Percentiles rank a stretch among this genome's conserved stretches.
Evolutionary conservation across 2,113 vertebrate species (phyloP).

Genomic region (Synchiropus splendidus): DNA sequence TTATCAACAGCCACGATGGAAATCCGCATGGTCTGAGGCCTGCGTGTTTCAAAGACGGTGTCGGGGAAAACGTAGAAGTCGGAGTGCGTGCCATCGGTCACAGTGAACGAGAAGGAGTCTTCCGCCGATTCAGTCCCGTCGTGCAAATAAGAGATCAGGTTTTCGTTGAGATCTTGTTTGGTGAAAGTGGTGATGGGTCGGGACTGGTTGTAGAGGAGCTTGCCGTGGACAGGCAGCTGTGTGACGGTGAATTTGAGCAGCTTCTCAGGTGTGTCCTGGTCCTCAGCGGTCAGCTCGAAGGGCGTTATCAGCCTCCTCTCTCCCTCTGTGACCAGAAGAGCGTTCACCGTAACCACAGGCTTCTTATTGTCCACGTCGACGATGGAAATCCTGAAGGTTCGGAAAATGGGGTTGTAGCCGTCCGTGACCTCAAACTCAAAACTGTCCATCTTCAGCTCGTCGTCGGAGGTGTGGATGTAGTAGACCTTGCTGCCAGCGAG

Average conservation of each 20-base stretch:
- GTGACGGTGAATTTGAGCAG: constrained; percentile 78
- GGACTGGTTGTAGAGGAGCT: constrained; percentile 76
- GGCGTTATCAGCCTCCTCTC: constrained; percentile 86
- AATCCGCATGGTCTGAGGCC: constrained; percentile 84
- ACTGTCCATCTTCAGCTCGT: constrained; percentile 93
- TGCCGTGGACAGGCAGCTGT: constrained; percentile 80
- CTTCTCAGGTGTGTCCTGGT: constrained; percentile 79
- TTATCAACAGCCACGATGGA: constrained; percentile 75
- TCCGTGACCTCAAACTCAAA: constrained; percentile 96
- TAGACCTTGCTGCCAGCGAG: constrained; percentile 90
- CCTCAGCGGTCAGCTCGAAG: constrained; percentile 87
- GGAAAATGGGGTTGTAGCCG: constrained; percentile 86
- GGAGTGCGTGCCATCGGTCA: constrained; percentile 83
- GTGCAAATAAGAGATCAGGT: constrained; percentile 89
- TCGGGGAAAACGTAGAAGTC: constrained; percentile 91
- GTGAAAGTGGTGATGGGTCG: constrained; percentile 72
- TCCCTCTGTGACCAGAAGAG: constrained; percentile 75
- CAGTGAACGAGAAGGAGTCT: constrained; percentile 88
- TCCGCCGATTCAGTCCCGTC: constrained; percentile 75
- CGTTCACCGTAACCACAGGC: constrained; percentile 80
- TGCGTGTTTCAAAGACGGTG: constrained; percentile 81
- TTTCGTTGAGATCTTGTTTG: constrained; percentile 91
- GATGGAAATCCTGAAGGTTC: constrained; percentile 88
- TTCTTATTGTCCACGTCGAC: constrained; percentile 94
- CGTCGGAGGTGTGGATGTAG: constrained; percentile 89